Percentiles rank a stretch among this genome's conserved stretches.
These are phyloP conservation scores for Listronotus oregonensis DNA, from an alignment of 1,140 invertebrate genomes.

Conservation along the genomic window DNA sequence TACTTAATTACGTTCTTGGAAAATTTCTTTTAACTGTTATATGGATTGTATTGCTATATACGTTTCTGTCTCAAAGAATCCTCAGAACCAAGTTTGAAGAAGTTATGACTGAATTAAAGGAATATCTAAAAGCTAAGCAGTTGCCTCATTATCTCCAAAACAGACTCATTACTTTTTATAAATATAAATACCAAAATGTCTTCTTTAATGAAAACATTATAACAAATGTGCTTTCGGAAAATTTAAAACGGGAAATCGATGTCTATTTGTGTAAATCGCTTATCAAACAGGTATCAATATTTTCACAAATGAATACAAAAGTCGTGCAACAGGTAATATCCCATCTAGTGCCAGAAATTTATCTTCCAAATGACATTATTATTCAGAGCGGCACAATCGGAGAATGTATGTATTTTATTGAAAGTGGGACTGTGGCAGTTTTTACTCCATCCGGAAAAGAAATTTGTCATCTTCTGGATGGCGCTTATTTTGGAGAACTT, in stretches of 20 bases:
- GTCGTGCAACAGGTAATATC: constrained; percentile 39
- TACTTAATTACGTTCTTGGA: constrained; percentile 24
- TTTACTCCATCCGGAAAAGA: constrained; percentile 64
- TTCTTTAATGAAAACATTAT: constrained; percentile 42
- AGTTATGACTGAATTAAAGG: constrained; percentile 42
- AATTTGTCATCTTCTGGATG: constrained; percentile 50
- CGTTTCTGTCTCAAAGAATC: constrained; percentile 17
- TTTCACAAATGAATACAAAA: constrained; percentile 39
- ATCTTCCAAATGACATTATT: constrained; percentile 53
- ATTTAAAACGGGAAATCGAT: constrained; percentile 46
- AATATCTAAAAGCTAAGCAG: constrained; percentile 45
- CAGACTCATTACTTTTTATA: constrained; percentile 41
- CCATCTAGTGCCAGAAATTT: constrained; percentile 44
- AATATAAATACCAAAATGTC: constrained; percentile 41
- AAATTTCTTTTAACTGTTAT: constrained; percentile 41
- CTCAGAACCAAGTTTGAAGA: constrained; percentile 41
- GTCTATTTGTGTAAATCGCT: constrained; percentile 42
- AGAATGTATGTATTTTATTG: constrained; percentile 66
- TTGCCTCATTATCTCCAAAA: constrained; percentile 37
- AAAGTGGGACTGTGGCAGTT: constrained; percentile 63
- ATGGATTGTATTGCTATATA: constrained; percentile 38
- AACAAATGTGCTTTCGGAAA: constrained; percentile 35
- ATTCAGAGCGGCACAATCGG: constrained; percentile 61
- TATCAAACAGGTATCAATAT: constrained; percentile 44
- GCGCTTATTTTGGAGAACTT: constrained; percentile 52